Conservation (phyloP, 2,797 vertebrate species). For the Eospalax fontanierii region DNA sequence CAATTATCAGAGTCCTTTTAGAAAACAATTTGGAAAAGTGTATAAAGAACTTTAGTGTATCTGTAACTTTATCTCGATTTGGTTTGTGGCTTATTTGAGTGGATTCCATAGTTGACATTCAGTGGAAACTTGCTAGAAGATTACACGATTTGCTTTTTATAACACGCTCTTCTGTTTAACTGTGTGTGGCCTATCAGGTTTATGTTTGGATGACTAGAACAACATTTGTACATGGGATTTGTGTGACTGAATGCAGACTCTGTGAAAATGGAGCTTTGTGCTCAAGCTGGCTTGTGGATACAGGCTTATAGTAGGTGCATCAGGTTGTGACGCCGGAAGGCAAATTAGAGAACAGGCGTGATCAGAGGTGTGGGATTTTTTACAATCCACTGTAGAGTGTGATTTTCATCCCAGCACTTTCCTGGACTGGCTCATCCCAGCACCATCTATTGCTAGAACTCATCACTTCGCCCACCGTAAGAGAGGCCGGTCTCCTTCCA, state of each 20-base stretch:
- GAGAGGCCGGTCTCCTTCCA: not conserved
- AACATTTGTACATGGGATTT: not conserved
- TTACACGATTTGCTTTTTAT: slow-evolving; percentile 55
- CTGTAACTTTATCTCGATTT: slow-evolving; percentile 46
- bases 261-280: not conserved
- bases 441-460: slow-evolving; percentile 4
- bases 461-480: not conserved
- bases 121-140: slow-evolving; percentile 49
- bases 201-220: not conserved
- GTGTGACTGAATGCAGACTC: not conserved
- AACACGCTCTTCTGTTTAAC: not conserved
- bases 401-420: slow-evolving; percentile 11
- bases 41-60: slow-evolving; percentile 32
- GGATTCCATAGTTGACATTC: slow-evolving; percentile 23
- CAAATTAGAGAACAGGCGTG: slow-evolving; percentile 7
- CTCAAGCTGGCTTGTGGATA: slow-evolving; percentile 8
- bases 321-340: slow-evolving; percentile 37
- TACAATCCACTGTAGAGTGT: not conserved
- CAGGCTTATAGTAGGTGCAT: not conserved
- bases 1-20: slow-evolving; percentile 41
- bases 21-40: slow-evolving; percentile 66
- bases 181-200: not conserved
- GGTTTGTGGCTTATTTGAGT: slow-evolving; percentile 17
- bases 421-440: slow-evolving; percentile 52
- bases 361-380: slow-evolving; percentile 43